These are phyloP conservation scores for Nylanderia fulva DNA, from an alignment of 1,140 invertebrate genomes.

Conservation along the genomic window DNA sequence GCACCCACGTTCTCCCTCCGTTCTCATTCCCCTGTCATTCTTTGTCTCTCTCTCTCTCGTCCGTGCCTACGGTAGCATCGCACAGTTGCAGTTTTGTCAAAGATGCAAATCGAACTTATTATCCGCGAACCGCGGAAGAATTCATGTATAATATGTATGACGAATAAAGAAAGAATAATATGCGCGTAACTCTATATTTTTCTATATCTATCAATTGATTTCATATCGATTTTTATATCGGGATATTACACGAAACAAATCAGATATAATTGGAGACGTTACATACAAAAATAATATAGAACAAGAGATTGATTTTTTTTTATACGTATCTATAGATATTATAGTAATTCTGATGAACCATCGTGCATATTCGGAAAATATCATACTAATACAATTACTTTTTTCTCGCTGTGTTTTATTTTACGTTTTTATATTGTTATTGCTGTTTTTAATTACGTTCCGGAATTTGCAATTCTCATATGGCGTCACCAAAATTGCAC, in stretches of 20 bases:
- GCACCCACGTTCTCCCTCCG: constrained; percentile 35
- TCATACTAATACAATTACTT: constrained; percentile 5
- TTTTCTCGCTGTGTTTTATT: constrained; percentile 5
- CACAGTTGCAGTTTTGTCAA: background rate
- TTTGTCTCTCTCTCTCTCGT: constrained; percentile 23
- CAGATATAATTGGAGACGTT: background rate
- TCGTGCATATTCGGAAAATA: background rate
- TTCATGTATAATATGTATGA: background rate
- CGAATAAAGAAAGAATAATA: background rate
- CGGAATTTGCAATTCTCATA: constrained; percentile 33
- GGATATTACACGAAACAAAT: background rate
- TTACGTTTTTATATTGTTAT: constrained; percentile 28
- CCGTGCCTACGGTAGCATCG: background rate
- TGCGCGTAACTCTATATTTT: background rate
- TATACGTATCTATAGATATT: background rate
- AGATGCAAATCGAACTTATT: constrained; percentile 22
- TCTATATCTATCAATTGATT: background rate
- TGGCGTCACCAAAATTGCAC: constrained; percentile 16
- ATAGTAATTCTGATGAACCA: background rate
- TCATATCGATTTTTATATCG: background rate
- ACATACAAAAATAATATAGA: background rate
- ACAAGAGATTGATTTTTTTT: constrained; percentile 20
- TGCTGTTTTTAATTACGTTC: constrained; percentile 42
- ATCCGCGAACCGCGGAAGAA: background rate
- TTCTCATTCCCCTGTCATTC: constrained; percentile 3